phyloP scores from a whole-genome alignment of 2,888 invertebrate species.

The Dryococelus australis region DNA sequence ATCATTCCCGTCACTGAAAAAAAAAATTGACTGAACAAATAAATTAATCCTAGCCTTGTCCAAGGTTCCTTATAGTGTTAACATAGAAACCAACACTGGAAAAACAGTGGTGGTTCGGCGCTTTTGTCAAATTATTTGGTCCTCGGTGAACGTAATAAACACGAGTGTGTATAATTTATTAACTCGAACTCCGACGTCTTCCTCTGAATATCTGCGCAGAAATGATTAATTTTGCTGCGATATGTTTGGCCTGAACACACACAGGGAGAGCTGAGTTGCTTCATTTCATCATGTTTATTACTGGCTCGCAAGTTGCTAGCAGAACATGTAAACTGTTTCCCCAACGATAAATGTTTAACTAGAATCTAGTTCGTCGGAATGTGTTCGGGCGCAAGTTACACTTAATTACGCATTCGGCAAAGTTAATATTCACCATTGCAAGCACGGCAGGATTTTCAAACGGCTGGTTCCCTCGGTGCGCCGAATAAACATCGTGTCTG shows the following conservation, averaged over 20 bases:
- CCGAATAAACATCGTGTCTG: no score
- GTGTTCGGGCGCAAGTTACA: not conserved
- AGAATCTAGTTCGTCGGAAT: not conserved
- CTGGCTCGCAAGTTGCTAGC: not conserved
- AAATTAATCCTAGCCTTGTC: no score
- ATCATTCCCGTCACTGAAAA: no score
- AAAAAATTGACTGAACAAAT: no score
- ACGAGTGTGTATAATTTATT: no score
- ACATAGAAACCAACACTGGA: no score
- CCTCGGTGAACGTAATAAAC: no score
- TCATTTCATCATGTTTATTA: not conserved
- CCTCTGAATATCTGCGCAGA: not conserved
- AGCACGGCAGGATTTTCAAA: not conserved
- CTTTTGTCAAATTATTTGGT: no score
- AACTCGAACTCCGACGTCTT: not conserved
- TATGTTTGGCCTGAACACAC: not conserved
- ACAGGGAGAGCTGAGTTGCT: not conserved
- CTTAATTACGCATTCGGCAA: not conserved
- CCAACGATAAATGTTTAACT: not conserved
- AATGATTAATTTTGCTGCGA: not conserved
- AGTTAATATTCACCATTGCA: not conserved
- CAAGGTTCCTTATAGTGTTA: no score
- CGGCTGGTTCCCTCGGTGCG: not conserved
- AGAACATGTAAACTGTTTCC: not conserved
- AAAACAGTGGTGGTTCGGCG: no score